Base-by-base conservation (phyloP, 2,888 invertebrate genomes). In the Brachylomia viminalis region DNA sequence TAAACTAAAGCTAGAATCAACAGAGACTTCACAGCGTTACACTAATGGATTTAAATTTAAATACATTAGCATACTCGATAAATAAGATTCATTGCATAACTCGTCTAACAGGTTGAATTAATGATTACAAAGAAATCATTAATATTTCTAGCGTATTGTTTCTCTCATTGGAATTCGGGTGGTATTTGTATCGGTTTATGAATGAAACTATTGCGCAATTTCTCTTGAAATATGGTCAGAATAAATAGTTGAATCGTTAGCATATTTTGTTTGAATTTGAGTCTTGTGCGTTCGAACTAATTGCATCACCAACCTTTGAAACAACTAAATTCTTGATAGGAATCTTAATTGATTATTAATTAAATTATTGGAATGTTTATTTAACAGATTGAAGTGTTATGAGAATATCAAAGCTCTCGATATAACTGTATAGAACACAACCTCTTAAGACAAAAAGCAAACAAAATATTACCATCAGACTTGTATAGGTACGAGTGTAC, bases 11-110 rank as follows among this genome's bases (percentile, higher is more conserved):
- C 72, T 64, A 76, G 71, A 79, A 81, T 80, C 84, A 86, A 85
- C 82, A 82, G 68, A 79, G 65, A 77, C 79, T 87, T 86, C 79
- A 77, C 82, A 86, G 76, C 69, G 77, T 81, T 79, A 80, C 86
- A 70, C 77, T 87, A 88, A 88, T 88, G 85, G 86, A 75, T 84
- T 79, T 84, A 75, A 83, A 88, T 88, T 88, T 82, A 83, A 87
- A 88, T 88, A 86, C 80, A 88, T 88, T 88, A 80, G 72, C 88
- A 88, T 88, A 79, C 70, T 73, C 80, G 82, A 88, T 88, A 88
- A 80, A 86, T 87, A 86, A 87, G 82, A 84, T 85, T 88, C 80
- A 87, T 88, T 86, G 82, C 86, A 77, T 82, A 86, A 86, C 81
- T 82, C 79, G 81, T 83, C 72, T 67, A 82, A 74, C 84, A 66